Conservation (phyloP, 2,888 invertebrate species). For the Eupithecia vulgata region DNA sequence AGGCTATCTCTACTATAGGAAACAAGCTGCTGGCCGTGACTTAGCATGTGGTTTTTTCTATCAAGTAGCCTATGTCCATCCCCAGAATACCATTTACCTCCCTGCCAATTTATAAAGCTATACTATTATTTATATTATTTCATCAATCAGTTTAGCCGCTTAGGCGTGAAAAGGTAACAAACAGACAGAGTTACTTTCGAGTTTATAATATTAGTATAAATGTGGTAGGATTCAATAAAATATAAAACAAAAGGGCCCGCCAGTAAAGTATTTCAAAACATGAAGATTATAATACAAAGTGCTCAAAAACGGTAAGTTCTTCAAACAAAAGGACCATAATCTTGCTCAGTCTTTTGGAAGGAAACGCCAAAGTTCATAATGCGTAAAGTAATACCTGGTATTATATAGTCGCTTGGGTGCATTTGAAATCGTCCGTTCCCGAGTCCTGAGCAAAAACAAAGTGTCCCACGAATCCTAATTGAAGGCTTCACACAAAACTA, state of each 20-base stretch:
- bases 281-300: not conserved
- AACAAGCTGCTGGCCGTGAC: too few species aligned
- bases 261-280: not conserved
- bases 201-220: too few species aligned
- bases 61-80: too few species aligned
- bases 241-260: not conserved
- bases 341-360: slow-evolving; percentile 37
- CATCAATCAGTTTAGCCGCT: too few species aligned
- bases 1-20: not conserved
- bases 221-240: not conserved
- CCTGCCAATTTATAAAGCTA: too few species aligned
- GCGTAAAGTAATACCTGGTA: slow-evolving; percentile 66
- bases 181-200: too few species aligned
- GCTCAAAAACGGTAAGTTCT: not conserved
- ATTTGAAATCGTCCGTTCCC: slow-evolving; percentile 71
- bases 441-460: slow-evolving; percentile 78
- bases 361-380: slow-evolving; percentile 56
- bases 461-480: slow-evolving; percentile 75
- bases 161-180: too few species aligned
- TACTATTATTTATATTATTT: too few species aligned
- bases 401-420: slow-evolving; percentile 64
- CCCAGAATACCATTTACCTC: too few species aligned
- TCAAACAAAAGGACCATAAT: slow-evolving; percentile 19
- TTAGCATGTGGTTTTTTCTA: too few species aligned
- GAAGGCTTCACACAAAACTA: slow-evolving; percentile 57